Evolutionary conservation across 1,140 invertebrate species (phyloP).

Genomic region (Drosophila lacteicornis): DNA sequence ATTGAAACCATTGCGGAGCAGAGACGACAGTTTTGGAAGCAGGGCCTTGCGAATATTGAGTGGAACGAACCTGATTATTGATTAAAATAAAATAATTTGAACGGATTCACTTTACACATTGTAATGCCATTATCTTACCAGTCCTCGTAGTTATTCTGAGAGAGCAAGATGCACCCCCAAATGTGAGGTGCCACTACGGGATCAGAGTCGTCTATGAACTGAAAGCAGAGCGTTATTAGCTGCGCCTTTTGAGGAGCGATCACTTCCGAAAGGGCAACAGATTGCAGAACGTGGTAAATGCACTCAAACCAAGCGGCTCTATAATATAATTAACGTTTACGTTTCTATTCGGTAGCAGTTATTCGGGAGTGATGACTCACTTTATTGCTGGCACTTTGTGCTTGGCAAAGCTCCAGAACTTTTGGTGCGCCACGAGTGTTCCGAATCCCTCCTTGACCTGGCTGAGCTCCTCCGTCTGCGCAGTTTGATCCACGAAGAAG

Average conservation of each 20-base stretch:
- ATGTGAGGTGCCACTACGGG: conserved; percentile 88
- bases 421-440: conserved; percentile 84
- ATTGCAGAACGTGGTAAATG: conserved; percentile 88
- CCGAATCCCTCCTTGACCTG: conserved; percentile 62
- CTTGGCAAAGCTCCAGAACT: conserved; percentile 91
- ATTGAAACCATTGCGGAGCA: conserved; percentile 89
- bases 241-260: conserved; percentile 86
- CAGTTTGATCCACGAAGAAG: conserved; percentile 87
- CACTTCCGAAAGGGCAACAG: conserved; percentile 84
- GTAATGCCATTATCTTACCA: conserved; percentile 50
- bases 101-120: accelerated
- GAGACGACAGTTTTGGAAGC: conserved; percentile 89
- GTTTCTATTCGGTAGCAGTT: neutral
- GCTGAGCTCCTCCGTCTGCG: conserved; percentile 86
- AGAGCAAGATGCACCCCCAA: conserved; percentile 87
- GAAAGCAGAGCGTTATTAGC: conserved; percentile 87
- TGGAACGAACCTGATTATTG: conserved; percentile 87
- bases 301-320: conserved; percentile 88
- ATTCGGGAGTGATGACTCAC: conserved; percentile 42
- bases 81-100: neutral
- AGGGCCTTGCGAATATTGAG: conserved; percentile 90
- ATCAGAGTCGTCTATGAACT: conserved; percentile 90
- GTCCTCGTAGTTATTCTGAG: conserved; percentile 69
- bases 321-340: neutral
- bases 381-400: conserved; percentile 86